These are phyloP conservation scores for Corydoras sp. DNA, from an alignment of 2,113 vertebrate species.

Conservation along the genomic window DNA sequence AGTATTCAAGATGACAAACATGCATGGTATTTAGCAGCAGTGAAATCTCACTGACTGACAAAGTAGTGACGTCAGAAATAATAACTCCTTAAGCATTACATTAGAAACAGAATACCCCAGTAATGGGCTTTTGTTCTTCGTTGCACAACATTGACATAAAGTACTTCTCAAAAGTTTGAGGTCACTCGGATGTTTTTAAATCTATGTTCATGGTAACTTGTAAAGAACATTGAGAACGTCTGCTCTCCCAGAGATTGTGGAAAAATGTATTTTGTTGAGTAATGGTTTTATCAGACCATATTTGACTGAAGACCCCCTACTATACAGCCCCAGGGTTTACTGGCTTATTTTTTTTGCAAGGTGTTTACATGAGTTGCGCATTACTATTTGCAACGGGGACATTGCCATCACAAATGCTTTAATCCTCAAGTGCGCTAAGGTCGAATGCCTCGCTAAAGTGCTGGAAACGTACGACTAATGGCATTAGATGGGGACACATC, in stretches of 20 bases:
- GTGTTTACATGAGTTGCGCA: conserved; percentile 29
- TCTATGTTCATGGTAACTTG: too few species aligned
- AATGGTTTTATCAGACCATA: conserved; percentile 11
- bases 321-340: conserved; percentile 19
- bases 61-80: background rate
- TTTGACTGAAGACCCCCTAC: conserved; percentile 16
- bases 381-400: conserved; percentile 26
- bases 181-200: too few species aligned
- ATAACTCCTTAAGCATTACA: too few species aligned
- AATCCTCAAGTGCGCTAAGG: conserved; percentile 7
- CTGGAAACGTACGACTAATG: conserved; percentile 21
- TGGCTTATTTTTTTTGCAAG: conserved; percentile 16
- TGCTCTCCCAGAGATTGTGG: too few species aligned
- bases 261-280: conserved; percentile 21
- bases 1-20: conserved; percentile 12
- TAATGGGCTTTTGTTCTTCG: too few species aligned
- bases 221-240: too few species aligned
- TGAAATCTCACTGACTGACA: conserved; percentile 2
- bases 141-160: too few species aligned
- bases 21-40: conserved; percentile 20
- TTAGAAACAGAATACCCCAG: too few species aligned
- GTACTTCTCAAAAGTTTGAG: too few species aligned
- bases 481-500: conserved; percentile 7
- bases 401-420: conserved; percentile 5
- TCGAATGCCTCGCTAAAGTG: conserved; percentile 18